These are phyloP conservation scores for Leuctra nigra DNA, from an alignment of 2,888 invertebrate species.

Conservation along the genomic window DNA sequence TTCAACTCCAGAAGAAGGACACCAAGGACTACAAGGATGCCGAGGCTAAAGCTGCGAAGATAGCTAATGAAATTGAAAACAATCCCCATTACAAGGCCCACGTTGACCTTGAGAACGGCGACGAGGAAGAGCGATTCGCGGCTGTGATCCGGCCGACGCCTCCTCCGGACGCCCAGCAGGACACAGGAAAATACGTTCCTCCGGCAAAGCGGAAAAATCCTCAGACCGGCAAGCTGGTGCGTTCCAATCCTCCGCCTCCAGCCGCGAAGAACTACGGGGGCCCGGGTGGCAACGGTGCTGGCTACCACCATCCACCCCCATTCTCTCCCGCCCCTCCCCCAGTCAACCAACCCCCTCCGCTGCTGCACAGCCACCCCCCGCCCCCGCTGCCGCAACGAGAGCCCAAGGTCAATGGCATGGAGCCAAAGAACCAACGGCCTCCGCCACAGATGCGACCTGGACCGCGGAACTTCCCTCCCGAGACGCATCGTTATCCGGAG, in stretches of 20 bases:
- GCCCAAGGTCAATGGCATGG: slow-evolving; percentile 27
- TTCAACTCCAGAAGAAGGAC: slow-evolving; percentile 76
- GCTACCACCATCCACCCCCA: slow-evolving; percentile 7
- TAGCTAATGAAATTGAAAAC: slow-evolving; percentile 90
- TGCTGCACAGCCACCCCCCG: slow-evolving; percentile 20
- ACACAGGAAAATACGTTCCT: slow-evolving; percentile 62
- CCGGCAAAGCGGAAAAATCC: slow-evolving; percentile 66
- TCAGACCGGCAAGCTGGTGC: slow-evolving; percentile 57
- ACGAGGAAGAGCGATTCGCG: slow-evolving; percentile 80
- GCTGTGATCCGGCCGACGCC: slow-evolving; percentile 64
- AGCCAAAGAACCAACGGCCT: slow-evolving; percentile 18
- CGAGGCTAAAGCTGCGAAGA: slow-evolving; percentile 79
- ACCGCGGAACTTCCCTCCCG: slow-evolving; percentile 6
- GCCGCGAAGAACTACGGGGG: slow-evolving; percentile 10
- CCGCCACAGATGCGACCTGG: slow-evolving; percentile 21
- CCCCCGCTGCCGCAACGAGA: slow-evolving; percentile 24
- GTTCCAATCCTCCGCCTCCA: slow-evolving; percentile 51
- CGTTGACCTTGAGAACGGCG: slow-evolving; percentile 84
- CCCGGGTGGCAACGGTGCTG: slow-evolving; percentile 6
- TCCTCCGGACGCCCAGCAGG: slow-evolving; percentile 30
- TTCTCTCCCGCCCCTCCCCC: background rate
- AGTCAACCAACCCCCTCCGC: slow-evolving; percentile 17
- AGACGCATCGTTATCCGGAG: slow-evolving; percentile 4
- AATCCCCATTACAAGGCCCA: slow-evolving; percentile 75
- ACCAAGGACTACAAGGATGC: slow-evolving; percentile 80